These are phyloP conservation scores for Ceratitis capitata DNA, from an alignment of 1,140 invertebrate genomes.

Conservation along the genomic window DNA sequence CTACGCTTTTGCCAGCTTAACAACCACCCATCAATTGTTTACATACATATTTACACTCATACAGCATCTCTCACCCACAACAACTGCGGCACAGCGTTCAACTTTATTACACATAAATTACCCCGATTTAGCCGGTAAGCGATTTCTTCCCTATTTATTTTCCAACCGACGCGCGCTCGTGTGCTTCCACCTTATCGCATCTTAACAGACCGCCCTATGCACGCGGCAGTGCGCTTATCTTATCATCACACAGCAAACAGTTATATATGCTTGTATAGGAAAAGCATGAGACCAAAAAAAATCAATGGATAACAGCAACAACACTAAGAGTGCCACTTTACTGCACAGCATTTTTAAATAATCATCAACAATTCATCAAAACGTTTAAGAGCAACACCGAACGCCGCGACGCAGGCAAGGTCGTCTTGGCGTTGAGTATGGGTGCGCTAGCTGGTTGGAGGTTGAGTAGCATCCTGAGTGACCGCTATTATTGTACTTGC, in stretches of 20 bases:
- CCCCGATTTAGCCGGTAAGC: constrained; percentile 35
- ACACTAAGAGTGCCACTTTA: constrained; percentile 4
- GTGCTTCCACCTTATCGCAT: constrained; percentile 64
- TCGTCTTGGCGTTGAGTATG: constrained; percentile 7
- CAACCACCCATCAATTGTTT: too few relatives aligned
- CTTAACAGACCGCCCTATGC: constrained; percentile 56
- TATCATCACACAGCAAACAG: constrained; percentile 15
- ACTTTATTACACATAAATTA: constrained; percentile 16
- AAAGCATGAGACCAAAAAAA: constrained; percentile 15
- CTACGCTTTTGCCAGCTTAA: background rate
- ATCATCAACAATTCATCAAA: constrained; percentile 54
- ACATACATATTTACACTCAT: background rate
- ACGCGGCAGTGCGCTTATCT: constrained; percentile 52
- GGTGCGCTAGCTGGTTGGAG: background rate
- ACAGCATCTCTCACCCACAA: background rate
- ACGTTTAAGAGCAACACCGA: constrained; percentile 16
- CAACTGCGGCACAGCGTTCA: background rate
- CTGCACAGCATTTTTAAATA: constrained; percentile 62
- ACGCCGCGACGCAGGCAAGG: background rate
- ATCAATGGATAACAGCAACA: constrained; percentile 27
- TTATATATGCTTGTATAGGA: too few relatives aligned
- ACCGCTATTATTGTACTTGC: constrained; percentile 3
- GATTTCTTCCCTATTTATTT: constrained; percentile 34
- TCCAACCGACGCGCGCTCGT: background rate
- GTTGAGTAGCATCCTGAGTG: background rate